Conservation (phyloP, 2,888 invertebrate species). For the Philereme transversata region DNA sequence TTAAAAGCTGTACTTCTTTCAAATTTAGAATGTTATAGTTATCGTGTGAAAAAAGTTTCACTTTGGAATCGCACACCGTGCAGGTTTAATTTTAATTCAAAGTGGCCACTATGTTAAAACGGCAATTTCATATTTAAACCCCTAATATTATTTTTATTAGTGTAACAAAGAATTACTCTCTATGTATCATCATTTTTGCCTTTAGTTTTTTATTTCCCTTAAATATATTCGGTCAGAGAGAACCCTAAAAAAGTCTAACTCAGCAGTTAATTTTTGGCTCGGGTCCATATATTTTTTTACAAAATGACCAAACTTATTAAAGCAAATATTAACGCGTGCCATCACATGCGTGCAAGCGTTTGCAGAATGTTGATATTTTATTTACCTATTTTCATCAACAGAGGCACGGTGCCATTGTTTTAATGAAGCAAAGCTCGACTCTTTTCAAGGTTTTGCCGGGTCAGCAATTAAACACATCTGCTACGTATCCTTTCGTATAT, state of each 20-base stretch:
- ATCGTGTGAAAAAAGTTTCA: too few relatives aligned
- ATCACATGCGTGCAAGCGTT: conserved; percentile 66
- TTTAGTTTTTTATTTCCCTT: too few relatives aligned
- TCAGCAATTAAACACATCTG: conserved; percentile 82
- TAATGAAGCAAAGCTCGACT: conserved; percentile 70
- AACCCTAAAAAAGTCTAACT: conserved; percentile 62
- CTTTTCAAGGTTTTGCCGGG: conserved; percentile 73
- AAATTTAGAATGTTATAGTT: too few relatives aligned
- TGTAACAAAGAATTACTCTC: too few relatives aligned
- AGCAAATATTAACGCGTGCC: conserved; percentile 70
- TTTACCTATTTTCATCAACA: conserved; percentile 63
- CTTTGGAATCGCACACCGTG: too few relatives aligned
- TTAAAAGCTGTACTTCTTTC: too few relatives aligned
- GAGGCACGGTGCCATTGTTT: conserved; percentile 60
- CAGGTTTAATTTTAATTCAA: too few relatives aligned
- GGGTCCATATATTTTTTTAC: conserved; percentile 63
- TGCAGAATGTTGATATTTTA: conserved; percentile 78
- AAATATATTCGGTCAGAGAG: too few relatives aligned
- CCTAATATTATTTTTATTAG: too few relatives aligned
- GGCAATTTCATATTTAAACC: too few relatives aligned
- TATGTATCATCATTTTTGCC: too few relatives aligned
- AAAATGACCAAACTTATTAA: conserved; percentile 71
- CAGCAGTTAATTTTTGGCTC: conserved; percentile 68
- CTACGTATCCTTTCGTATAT: conserved; percentile 64
- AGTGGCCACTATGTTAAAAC: too few relatives aligned